Evolutionary conservation across 2,797 vertebrate genomes (phyloP).

Genomic region (Spatula clypeata): DNA sequence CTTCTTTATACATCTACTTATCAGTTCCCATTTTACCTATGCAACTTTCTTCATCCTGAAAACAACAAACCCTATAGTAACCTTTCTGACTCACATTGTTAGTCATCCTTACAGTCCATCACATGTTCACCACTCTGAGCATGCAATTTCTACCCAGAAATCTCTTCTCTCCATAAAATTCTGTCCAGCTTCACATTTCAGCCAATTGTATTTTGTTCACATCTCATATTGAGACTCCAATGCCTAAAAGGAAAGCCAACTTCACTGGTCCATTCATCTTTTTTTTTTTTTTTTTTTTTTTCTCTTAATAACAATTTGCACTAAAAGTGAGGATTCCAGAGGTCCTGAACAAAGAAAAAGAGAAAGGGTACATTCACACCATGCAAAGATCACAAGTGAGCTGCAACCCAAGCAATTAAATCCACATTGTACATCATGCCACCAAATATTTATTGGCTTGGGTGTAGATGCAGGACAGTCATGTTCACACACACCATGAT

Average conservation of each 20-base stretch:
- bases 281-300: background rate
- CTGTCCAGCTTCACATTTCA: background rate
- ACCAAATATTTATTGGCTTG: background rate
- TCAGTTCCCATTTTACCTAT: background rate
- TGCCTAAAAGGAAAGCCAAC: background rate
- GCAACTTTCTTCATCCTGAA: background rate
- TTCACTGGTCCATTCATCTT: background rate
- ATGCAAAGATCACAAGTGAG: background rate
- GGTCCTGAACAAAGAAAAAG: background rate
- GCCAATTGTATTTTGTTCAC: background rate
- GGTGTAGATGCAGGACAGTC: background rate
- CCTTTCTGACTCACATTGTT: background rate
- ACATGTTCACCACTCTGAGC: background rate
- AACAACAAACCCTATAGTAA: background rate
- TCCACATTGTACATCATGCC: background rate
- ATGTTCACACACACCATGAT: background rate
- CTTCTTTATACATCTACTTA: background rate
- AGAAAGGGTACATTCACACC: background rate
- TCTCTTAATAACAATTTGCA: background rate
- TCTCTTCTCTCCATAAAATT: background rate
- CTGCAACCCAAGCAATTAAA: background rate
- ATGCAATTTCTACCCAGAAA: background rate
- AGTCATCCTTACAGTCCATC: accelerated
- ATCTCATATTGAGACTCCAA: background rate
- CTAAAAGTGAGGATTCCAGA: background rate